Evolutionary conservation across 2,113 vertebrate species (phyloP).

Genomic region (Odontophorus gujanensis): DNA sequence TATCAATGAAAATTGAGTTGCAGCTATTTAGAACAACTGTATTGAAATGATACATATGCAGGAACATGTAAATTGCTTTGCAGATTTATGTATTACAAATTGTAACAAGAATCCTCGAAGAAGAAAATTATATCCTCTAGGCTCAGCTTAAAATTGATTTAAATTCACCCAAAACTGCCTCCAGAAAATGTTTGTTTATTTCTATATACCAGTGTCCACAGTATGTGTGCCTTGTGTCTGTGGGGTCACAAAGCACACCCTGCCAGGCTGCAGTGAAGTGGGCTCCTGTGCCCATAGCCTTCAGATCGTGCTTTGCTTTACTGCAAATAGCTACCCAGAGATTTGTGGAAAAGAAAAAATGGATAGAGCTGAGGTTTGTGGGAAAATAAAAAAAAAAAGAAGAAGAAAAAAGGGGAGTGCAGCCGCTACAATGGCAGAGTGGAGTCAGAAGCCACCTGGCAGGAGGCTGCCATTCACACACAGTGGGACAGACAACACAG

Average conservation of each 20-base stretch:
- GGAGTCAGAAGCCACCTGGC: neutral
- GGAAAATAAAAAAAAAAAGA: neutral
- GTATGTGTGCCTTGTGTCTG: accelerated
- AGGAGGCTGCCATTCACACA: neutral
- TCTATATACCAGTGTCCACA: neutral
- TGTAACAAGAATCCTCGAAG: constrained; percentile 1
- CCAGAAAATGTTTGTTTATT: neutral
- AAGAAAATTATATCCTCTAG: neutral
- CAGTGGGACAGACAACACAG: neutral
- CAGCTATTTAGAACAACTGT: neutral
- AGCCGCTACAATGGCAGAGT: accelerated
- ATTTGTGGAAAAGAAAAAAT: neutral
- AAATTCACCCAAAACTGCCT: neutral
- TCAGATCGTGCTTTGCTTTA: neutral
- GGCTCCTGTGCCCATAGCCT: neutral
- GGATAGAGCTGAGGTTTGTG: neutral
- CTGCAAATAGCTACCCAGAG: neutral
- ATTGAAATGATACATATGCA: neutral
- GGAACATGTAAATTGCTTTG: neutral
- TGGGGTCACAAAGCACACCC: neutral
- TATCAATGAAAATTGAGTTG: neutral
- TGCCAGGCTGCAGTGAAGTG: neutral
- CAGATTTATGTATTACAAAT: constrained; percentile 34
- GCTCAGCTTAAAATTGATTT: neutral
- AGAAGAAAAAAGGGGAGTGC: neutral